Percentiles rank a stretch among this genome's conserved stretches.
These are phyloP conservation scores for Alviniconcha marisindica DNA, from an alignment of 1,140 invertebrate genomes.

Conservation along the genomic window DNA sequence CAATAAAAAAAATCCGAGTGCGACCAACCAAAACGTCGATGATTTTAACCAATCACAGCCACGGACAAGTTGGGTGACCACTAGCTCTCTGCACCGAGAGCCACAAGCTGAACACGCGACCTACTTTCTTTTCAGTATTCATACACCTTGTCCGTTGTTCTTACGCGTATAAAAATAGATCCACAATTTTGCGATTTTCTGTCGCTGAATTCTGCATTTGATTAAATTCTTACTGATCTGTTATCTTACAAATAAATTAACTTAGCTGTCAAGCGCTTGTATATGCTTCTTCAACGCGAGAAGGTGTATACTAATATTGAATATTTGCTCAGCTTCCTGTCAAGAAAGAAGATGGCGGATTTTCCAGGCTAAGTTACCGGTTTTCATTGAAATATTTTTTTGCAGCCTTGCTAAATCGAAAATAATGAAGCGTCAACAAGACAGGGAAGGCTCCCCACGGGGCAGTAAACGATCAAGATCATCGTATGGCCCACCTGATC, in stretches of 20 bases:
- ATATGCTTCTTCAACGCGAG: background rate
- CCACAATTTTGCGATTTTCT: background rate
- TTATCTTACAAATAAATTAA: background rate
- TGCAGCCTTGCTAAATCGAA: background rate
- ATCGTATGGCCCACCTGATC: constrained; percentile 72
- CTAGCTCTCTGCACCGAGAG: no score
- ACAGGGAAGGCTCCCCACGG: constrained; percentile 75
- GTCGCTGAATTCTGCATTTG: background rate
- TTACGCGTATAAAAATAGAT: background rate
- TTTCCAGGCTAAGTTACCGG: background rate
- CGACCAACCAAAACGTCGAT: no score
- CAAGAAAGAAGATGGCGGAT: constrained; percentile 10
- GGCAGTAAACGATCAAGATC: constrained; percentile 77
- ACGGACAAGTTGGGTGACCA: no score
- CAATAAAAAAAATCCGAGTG: no score
- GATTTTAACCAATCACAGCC: no score
- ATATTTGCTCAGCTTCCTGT: constrained; percentile 4
- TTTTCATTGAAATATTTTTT: background rate
- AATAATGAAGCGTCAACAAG: constrained; percentile 75
- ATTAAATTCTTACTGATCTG: background rate
- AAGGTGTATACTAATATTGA: background rate
- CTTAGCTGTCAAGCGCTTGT: background rate
- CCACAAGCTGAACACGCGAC: no score
- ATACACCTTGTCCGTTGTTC: background rate
- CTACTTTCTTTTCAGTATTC: no score